Evolutionary conservation across 2,113 vertebrate species (phyloP), one percentile per base, ranked within the genome.

Genomic region (Cygnus atratus): DNA sequence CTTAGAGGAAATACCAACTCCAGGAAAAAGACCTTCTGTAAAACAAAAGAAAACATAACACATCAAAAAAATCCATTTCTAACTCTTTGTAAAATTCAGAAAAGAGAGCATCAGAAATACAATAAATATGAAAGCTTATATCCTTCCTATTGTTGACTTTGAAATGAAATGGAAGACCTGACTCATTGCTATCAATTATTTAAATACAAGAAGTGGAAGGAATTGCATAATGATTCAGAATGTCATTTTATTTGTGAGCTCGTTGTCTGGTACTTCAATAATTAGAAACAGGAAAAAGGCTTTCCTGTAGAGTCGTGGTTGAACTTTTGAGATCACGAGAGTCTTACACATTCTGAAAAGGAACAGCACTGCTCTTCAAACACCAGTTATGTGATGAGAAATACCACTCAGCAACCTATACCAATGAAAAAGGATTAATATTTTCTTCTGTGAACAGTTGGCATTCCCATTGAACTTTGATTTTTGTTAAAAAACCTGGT

Each of bases 121-220:
- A 1, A 0, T 33, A 90, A 84, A n/a, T 28, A 33, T 25, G 6
- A 63, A 84, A 79, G 58, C 13, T 92, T 86, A 94, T 65, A 75
- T 82, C 29, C 15, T 31, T 77, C 46, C 71, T 90, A 76, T 68
- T 88, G 85, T 39, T 92, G 84, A 88, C 52, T 91, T 63, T 84
- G 88, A 95, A 89, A 63, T 76, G 52, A 57, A 97, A 85, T 28
- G 55, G 89, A 89, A 91, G 58, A 88, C 93, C 67, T 97, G 95
- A 97, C 59, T 96, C 88, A 96, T 46, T 94, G 73, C 61, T 67
- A 96, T 96, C 93, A 95, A 96, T 93, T 94, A 97, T 97, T 97
- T 96, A 97, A 92, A 94, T 93, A 89, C 87, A 87, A 93, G 85
- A 92, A 93, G 77, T 44, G 91, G 90, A 87, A 96, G 61, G 13